These are phyloP conservation scores for Bathynomus jamesi DNA, from an alignment of 1,140 invertebrate species.

Conservation along the genomic window DNA sequence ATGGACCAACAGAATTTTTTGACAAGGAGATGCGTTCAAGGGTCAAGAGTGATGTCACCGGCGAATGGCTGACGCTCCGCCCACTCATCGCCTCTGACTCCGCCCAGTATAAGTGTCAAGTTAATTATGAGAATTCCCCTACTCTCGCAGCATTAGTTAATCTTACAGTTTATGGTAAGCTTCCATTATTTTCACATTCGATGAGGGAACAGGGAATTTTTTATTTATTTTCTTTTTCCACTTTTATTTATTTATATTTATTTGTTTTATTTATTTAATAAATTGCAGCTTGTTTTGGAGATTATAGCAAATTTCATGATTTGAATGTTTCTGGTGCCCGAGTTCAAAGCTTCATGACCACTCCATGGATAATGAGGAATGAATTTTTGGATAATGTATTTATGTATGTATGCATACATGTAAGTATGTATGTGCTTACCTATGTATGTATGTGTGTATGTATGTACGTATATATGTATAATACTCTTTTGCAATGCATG, in stretches of 20 bases:
- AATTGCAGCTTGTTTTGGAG: constrained; percentile 1
- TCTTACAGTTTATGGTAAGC: constrained; percentile 31
- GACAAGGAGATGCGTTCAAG: not conserved
- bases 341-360: not conserved
- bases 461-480: not conserved
- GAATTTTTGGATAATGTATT: not conserved
- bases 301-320: no score
- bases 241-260: constrained; percentile 2
- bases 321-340: not conserved
- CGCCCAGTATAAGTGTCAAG: constrained; percentile 29
- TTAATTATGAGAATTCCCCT: constrained; percentile 26
- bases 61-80: constrained; percentile 18
- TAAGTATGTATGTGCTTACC: not conserved
- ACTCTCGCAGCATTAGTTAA: constrained; percentile 29
- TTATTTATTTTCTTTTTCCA: not conserved
- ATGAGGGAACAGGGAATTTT: no score
- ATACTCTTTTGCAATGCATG: not conserved
- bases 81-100: constrained; percentile 22
- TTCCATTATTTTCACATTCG: not conserved
- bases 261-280: constrained; percentile 11
- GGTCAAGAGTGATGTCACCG: not conserved
- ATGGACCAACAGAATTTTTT: not conserved
- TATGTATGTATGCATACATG: not conserved
- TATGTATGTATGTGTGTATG: not conserved
- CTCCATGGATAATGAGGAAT: not conserved